Evolutionary conservation across 1,140 invertebrate genomes (phyloP), one percentile per base, ranked within the genome.

Genomic region (Trialeurodes vaporariorum): DNA sequence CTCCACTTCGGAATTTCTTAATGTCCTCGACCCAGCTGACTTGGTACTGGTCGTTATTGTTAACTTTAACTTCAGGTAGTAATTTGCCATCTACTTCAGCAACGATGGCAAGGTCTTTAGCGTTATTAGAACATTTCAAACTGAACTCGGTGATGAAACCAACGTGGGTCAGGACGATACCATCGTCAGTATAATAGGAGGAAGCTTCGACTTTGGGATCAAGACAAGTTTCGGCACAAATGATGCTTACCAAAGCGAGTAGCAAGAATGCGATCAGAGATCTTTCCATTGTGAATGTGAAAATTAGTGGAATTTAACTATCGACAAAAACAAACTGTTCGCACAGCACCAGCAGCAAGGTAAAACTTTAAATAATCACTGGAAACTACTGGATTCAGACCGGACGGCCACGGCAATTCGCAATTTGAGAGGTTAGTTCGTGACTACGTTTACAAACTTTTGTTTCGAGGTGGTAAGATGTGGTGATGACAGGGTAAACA

Each of bases 11-110:
- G 0, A 91, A 86, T 72, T 88, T 89, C 49, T 89, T 87, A 9
- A 88, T 82, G 68, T 95, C 93, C 77, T 94, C 91, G 63, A 89
- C 90, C 91, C 92, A 96, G 71, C 92, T 96, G 21, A 97, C 87
- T 90, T 96, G 76, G 74, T 91, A 93, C 76, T 86, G 87, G 70
- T 87, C 85, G 59, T 86, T 84, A 63, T 85, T 86, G 25, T 77
- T 79, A 59, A 91, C 82, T 72, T 86, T 85, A 12, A 90, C 90
- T 49, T 90, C 91, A 22, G 91, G 88, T 61, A 92, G 77, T 23
- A 90, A 84, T 78, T 86, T 89, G 27, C 91, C 91, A 73, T 89
- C 86, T 65, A 94, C 83, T 76, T 95, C 92, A 63, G 92, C 93
- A 78, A 94, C 94, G 21, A 96, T 76, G 49, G 87, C 86, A 67